These are phyloP conservation scores for Coenonympha arcania DNA, from an alignment of 2,888 invertebrate species.

Conservation along the genomic window DNA sequence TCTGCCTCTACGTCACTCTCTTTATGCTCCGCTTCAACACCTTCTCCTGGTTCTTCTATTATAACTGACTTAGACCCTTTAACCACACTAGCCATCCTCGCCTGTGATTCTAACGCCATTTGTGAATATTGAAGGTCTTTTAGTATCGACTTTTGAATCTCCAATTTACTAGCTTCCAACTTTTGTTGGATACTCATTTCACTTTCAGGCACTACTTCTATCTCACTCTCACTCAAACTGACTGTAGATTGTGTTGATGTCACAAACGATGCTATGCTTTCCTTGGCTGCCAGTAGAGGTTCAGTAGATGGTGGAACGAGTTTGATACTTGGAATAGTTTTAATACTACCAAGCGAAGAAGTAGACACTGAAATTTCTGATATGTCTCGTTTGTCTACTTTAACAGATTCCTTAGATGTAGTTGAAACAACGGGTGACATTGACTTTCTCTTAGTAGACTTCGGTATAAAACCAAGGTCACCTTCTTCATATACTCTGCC, in stretches of 20 bases:
- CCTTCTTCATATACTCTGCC: slow-evolving; percentile 76
- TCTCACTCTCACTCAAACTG: slow-evolving; percentile 29
- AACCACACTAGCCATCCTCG: slow-evolving; percentile 32
- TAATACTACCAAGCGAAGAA: slow-evolving; percentile 46
- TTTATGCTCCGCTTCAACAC: slow-evolving; percentile 34
- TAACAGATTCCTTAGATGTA: slow-evolving; percentile 34
- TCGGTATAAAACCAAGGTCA: slow-evolving; percentile 79
- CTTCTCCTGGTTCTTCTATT: slow-evolving; percentile 35
- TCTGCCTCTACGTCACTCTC: slow-evolving; percentile 34
- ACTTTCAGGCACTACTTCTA: slow-evolving; percentile 35
- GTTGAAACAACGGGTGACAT: slow-evolving; percentile 29
- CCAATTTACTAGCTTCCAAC: slow-evolving; percentile 50
- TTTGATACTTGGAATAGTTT: slow-evolving; percentile 55
- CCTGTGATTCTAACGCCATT: slow-evolving; percentile 36
- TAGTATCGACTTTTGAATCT: slow-evolving; percentile 59
- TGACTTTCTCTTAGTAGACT: slow-evolving; percentile 44
- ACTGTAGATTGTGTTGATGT: slow-evolving; percentile 48
- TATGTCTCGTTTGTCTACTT: slow-evolving; percentile 31
- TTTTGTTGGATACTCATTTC: slow-evolving; percentile 43
- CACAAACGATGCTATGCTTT: slow-evolving; percentile 54
- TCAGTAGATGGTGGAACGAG: slow-evolving; percentile 42
- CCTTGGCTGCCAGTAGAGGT: slow-evolving; percentile 36
- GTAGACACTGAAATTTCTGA: slow-evolving; percentile 32
- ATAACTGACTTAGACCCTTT: slow-evolving; percentile 33
- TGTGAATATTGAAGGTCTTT: slow-evolving; percentile 55